Evolutionary conservation across 2,113 vertebrate species (phyloP).

Genomic region (Syngnathoides biaculeatus): DNA sequence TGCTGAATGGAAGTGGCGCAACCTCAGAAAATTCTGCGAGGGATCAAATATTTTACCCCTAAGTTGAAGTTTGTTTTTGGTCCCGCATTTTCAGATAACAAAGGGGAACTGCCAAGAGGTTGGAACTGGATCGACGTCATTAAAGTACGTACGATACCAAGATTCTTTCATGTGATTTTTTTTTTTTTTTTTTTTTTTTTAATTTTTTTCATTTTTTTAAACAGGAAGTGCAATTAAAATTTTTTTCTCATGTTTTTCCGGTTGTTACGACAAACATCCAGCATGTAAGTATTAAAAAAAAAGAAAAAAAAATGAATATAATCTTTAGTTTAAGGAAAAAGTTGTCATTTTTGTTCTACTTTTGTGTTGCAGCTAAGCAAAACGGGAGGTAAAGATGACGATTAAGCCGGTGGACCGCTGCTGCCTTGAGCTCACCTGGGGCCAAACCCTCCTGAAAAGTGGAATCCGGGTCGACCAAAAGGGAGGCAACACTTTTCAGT

Average conservation of each 20-base stretch:
- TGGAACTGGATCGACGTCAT: constrained; percentile 98
- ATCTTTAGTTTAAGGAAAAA: constrained; percentile 11
- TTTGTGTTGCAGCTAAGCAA: constrained; percentile 83
- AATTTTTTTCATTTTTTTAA: no score
- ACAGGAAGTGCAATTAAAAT: neutral
- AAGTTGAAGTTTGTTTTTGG: neutral
- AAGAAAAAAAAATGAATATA: neutral
- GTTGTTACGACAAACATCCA: constrained; percentile 11
- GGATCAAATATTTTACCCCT: no score
- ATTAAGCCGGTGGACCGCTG: constrained; percentile 60
- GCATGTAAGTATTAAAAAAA: constrained; percentile 59
- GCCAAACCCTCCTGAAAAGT: constrained; percentile 6
- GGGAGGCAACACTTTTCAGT: neutral
- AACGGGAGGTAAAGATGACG: constrained; percentile 91
- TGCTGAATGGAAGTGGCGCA: no score
- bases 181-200: no score
- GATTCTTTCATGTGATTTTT: constrained; percentile 22
- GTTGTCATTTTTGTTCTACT: neutral
- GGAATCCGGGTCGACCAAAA: neutral
- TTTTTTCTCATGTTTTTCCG: neutral
- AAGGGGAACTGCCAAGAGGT: constrained; percentile 91
- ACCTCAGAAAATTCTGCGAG: neutral
- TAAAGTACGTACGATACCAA: constrained; percentile 77
- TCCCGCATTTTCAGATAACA: constrained; percentile 80
- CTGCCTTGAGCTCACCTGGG: constrained; percentile 8